Evolutionary conservation across 2,888 invertebrate species (phyloP), one percentile per base, ranked within the genome.

Genomic region (Plagiodera versicolora): DNA sequence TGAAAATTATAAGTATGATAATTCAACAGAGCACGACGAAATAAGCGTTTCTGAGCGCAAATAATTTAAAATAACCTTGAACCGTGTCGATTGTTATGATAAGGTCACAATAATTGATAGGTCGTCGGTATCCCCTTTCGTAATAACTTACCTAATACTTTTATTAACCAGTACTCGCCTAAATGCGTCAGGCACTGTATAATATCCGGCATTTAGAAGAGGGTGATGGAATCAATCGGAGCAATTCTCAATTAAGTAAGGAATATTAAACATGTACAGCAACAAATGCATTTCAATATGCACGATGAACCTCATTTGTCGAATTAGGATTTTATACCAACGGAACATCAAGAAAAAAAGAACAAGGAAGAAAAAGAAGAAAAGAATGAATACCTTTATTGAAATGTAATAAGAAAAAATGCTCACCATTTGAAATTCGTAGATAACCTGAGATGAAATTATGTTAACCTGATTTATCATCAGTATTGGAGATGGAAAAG

Each of bases 81-180:
- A 67, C 59, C 49, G 59, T 58, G 63, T 61, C 66, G 57, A 53
- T 11, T 10, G 59, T 58, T 67, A 62, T 67, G 70, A 69, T 70
- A 71, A 72, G 72, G 72, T 70, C 72, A 73, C 70, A 68, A 69
- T 72, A 73, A 71, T 73, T 71, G 71, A 68, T 68, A 66, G 70
- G 71, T 70, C 44, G 14, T 69, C 63, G 30, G 50, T 49, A 50
- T 50, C 46, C 60, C 60, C 60, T 50, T 66, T 57, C 67, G 49
- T 60, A 55, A 55, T 51, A 54, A 32, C 32, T 32, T 32, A 32
- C 32, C 32, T 10, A 32, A 32, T 32, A 32, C 11, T 32, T 10
- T 4, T 32, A 11, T 32, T 32, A 32, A 11, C 32, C 32, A 32
- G 11, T 32, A 32, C 11, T 11, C 32, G 32, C 8, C 32, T 32